phyloP scores from a whole-genome alignment of 2,113 vertebrate species.

The Melanocharis versteri region DNA sequence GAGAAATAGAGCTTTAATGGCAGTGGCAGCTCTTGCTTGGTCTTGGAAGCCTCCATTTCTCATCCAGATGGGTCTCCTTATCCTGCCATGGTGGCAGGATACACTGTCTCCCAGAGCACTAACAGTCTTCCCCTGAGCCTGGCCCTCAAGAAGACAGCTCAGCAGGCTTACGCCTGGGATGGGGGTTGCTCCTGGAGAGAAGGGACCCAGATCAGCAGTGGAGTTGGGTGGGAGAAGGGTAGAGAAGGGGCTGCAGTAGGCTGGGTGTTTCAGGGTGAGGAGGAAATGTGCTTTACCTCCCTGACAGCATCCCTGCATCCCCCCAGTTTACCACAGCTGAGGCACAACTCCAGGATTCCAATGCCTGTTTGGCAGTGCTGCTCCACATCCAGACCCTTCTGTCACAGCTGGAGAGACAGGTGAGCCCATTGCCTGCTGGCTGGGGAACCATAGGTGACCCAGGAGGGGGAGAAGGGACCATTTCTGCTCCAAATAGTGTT shows the following conservation, averaged over 20 bases:
- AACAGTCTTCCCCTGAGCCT: not conserved
- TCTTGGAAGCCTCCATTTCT: not conserved
- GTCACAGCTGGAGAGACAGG: constrained; percentile 83
- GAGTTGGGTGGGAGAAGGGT: not conserved
- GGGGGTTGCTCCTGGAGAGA: not conserved
- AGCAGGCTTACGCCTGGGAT: not conserved
- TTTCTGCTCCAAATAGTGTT: not conserved
- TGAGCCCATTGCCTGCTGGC: not conserved
- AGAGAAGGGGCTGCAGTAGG: not conserved
- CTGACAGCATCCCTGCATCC: not conserved
- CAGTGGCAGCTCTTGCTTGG: not conserved
- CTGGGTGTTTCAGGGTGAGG: not conserved
- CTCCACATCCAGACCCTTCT: constrained; percentile 71
- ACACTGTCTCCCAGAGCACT: not conserved
- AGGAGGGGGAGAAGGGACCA: not conserved
- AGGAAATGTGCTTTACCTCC: not conserved
- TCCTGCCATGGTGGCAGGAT: not conserved
- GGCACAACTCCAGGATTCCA: constrained; percentile 19
- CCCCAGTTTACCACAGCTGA: constrained; percentile 32
- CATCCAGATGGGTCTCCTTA: not conserved
- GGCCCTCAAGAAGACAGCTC: not conserved
- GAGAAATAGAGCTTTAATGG: not conserved
- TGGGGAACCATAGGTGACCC: not conserved
- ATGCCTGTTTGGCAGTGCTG: constrained; percentile 53
- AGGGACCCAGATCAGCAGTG: not conserved